Base-by-base conservation (phyloP, 2,113 vertebrate genomes). In the Thamnophis sirtalis region DNA sequence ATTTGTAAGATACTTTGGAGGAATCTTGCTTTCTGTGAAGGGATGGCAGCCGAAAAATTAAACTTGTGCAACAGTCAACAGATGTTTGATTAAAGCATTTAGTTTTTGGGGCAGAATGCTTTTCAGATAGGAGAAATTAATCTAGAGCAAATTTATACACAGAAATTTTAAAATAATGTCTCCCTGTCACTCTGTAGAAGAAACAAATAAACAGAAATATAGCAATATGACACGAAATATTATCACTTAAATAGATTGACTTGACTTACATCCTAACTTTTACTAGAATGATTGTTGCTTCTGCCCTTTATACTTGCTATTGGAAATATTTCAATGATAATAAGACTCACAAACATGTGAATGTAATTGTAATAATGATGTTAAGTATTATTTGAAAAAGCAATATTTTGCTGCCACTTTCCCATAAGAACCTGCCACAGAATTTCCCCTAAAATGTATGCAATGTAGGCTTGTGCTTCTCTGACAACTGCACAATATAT, bases 381-480 rank as follows among this genome's bases (percentile, higher is more conserved):
- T 88, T 96, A 94, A 94, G 91, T 24, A 43, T 26, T 8, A 24
- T 87, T 28, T n/a, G 28, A 28, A 93, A 95, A 96, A 96, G 58
- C 86, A 91, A 91, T 91, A 88, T 43, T 96, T 93, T 93, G 63
- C 50, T 94, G 51, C 73, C 94, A 89, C 33, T 95, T 91, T 88
- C 56, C 80, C 89, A 43, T 90, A 80, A 94, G 55, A 7, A 95
- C 93, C 96, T 96, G 95, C 91, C 94, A 96, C 94, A 96, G 97
- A 95, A 90, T 28, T 53, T 84, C 33, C 87, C 38, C 60, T 88
- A 84, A 88, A 89, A 53, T 88, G 24, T 33, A 56, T 19, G 28
- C 24, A 21, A 11, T 53, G 24, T 49, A 33, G 19, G 54, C 58
- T 88, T 60, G 60, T 28, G 54, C 33, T 19, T 60, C 28, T n/a